Conservation (phyloP, 1,140 invertebrate genomes). For the Melanaphis sacchari region DNA sequence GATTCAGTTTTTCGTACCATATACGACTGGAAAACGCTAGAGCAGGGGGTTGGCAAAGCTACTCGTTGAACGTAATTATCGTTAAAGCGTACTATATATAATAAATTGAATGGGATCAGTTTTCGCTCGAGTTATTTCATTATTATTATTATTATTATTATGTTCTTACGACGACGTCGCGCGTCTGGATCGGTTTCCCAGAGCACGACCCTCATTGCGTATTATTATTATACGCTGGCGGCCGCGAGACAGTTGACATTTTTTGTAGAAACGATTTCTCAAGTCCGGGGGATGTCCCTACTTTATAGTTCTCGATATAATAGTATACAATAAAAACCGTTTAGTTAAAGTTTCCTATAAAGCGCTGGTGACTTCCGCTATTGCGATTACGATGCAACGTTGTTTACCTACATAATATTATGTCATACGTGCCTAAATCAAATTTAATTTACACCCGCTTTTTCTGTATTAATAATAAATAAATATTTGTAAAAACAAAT, state of each 20-base stretch:
- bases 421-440: not conserved
- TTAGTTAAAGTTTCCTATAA: not conserved
- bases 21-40: not conserved
- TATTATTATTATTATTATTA: conserved; percentile 17
- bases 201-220: not conserved
- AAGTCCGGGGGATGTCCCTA: not conserved
- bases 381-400: not conserved
- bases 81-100: not conserved
- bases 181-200: conserved; percentile 43
- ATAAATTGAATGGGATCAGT: conserved; percentile 23
- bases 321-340: not conserved
- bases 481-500: too few species aligned
- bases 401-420: not conserved
- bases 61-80: not conserved
- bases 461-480: too few species aligned
- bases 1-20: not conserved
- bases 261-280: not conserved
- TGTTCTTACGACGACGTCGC: not conserved
- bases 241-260: not conserved
- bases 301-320: not conserved
- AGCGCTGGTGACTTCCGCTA: not conserved
- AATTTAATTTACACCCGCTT: too few species aligned
- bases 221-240: not conserved
- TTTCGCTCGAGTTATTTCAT: conserved; percentile 43
- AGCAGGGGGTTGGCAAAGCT: not conserved